Evolutionary conservation across 2,797 vertebrate genomes (phyloP), one percentile per base, ranked within the genome.

Genomic region (Borostomias antarcticus): DNA sequence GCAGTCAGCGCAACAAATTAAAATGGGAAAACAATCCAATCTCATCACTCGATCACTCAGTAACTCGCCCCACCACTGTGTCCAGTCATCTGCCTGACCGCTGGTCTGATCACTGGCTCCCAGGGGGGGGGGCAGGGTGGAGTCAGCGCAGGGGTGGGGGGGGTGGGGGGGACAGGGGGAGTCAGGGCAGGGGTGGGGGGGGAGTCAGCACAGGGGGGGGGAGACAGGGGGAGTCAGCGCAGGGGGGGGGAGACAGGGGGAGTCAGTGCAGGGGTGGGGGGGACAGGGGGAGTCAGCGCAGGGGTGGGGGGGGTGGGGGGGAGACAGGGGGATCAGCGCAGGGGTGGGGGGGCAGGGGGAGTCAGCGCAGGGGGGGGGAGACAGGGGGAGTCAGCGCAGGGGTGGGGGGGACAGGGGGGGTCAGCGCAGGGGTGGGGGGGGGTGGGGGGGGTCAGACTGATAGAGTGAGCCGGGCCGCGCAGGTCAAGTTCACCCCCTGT

Each of bases 11-110:
- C 10, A 35, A 81, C 72, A 75, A 80, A 78, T 82, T 63, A 69
- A 48, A 73, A 78, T 35, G 19, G 66, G 72, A 48, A 80, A 86
- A 86, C 77, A 77, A 78, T 85, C 74, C 75, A 75, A 80, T 79
- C 32, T 19, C 66, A 72, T 83, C 72, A 75, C 72, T 75, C 29
- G 25, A 79, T 82, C 79, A 67, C 62, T 81, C 64, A 60, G 68
- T 59, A 32, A 65, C 68, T 76, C 50, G 76, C 50, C 25, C 66
- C 58, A 68, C 72, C 68, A 58, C 66, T 70, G 64, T 43, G 77
- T 72, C 58, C 56, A 23, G 66, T 69, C 73, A 82, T 60, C 71
- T 64, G 51, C 35, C 53, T 60, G 28, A 67, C 85, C 82, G 84
- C 84, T 86, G 70, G 58, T 43, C 58, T 51, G 29, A 47, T 15